Base-by-base conservation (phyloP, 1,140 invertebrate species). In the Lepidurus arcticus region DNA sequence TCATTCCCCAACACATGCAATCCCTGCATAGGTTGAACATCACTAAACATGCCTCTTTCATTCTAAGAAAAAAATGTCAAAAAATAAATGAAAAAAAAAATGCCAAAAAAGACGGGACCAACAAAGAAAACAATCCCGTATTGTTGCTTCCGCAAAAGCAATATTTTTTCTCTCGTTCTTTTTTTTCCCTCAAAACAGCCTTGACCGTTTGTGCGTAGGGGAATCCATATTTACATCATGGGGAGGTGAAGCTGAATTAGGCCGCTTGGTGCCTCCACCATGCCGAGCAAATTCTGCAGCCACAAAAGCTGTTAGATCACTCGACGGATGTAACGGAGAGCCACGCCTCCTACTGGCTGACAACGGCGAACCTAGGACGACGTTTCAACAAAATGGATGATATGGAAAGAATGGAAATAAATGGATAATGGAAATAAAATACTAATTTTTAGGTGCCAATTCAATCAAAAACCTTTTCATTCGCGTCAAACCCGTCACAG, bases 231-330 rank as follows among this genome's bases (percentile, higher is more conserved):
- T 88, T 73, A 90, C 89, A 82, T 90, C 88, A 77, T 88, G 88
- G 44, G 88, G 82, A 13, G 84, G 82, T 7, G 84, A 82, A 8
- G 85, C 82, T 45, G 84, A 86, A 73, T 90, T 89, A 42, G 90
- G 89, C 82, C 92, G 87, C 86, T 93, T 93, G 83, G 88, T 88
- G 86, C 1, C 53, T 7, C 53, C 53, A 21, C 53, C 53, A 81
- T 92, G 90, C 77, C 92, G 88, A 78, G 90, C 90, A 83, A 92
- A 91, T 86, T 93, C 92, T 81, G 91, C 91, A 81, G 88, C 88
- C 83, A 93, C 92, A 85, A 93, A 93, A 80, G 90, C 88, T 84
- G 90, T 92, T 78, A 93, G 85, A 83, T 93, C 92, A 44, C 89
- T 87, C 24, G 86, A 83, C 9, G 84, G 83, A 34, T 80, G 77